Percentiles rank a stretch among this genome's conserved stretches.
These are phyloP conservation scores for Halichoerus grypus DNA, from an alignment of 2,113 vertebrate species.

Conservation along the genomic window DNA sequence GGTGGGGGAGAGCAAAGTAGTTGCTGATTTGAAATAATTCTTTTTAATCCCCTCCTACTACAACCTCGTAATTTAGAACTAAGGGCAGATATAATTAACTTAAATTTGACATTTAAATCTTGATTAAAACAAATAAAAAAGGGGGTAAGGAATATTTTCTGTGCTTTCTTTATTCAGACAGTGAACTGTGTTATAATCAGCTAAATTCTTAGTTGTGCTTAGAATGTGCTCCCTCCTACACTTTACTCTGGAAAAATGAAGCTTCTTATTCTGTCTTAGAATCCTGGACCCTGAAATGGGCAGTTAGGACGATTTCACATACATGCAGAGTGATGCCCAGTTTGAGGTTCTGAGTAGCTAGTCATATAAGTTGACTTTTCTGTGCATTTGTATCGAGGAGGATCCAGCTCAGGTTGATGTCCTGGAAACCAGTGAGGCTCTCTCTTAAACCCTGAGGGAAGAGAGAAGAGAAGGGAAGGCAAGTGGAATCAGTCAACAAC, in stretches of 20 bases:
- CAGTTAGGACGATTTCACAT: background rate
- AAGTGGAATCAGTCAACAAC: background rate
- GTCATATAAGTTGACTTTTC: slow-evolving; percentile 73
- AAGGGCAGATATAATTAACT: slow-evolving; percentile 13
- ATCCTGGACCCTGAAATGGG: background rate
- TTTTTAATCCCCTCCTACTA: background rate
- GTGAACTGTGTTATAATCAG: background rate
- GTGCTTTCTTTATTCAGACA: slow-evolving; percentile 69
- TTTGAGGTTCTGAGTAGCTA: slow-evolving; percentile 67
- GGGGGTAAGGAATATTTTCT: background rate
- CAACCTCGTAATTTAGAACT: background rate
- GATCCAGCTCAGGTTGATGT: slow-evolving; percentile 84
- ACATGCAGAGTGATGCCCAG: background rate
- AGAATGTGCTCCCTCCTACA: slow-evolving; percentile 35
- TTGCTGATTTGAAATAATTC: background rate
- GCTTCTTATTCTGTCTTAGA: slow-evolving; percentile 45
- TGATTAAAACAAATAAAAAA: slow-evolving; percentile 42
- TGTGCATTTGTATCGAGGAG: slow-evolving; percentile 62
- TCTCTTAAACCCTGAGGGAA: slow-evolving; percentile 78
- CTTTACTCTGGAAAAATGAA: slow-evolving; percentile 43
- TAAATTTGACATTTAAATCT: slow-evolving; percentile 50
- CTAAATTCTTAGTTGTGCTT: slow-evolving; percentile 45
- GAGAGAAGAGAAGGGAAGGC: slow-evolving; percentile 31
- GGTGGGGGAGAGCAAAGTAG: background rate
- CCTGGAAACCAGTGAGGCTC: slow-evolving; percentile 81